These are phyloP conservation scores for Listronotus oregonensis DNA, from an alignment of 1,140 invertebrate species.

Conservation along the genomic window DNA sequence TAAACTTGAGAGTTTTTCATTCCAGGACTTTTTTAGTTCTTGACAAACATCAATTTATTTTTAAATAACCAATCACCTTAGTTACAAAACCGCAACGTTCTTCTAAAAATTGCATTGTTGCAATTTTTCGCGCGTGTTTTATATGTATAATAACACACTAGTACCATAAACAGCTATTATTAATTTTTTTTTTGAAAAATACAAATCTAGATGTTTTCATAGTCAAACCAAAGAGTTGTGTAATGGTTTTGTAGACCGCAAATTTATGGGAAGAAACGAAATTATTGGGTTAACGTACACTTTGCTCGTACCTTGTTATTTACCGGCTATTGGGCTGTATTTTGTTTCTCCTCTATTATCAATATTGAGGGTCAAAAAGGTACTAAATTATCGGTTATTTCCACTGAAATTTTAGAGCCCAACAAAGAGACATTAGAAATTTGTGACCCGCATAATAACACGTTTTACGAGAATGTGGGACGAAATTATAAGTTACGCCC, in stretches of 20 bases:
- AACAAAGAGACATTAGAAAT: slow-evolving; percentile 26
- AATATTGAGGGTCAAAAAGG: slow-evolving; percentile 34
- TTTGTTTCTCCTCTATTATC: slow-evolving; percentile 25
- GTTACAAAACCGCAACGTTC: too few relatives aligned
- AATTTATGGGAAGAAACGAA: slow-evolving; percentile 25
- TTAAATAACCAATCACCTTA: too few relatives aligned
- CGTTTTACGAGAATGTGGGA: too few relatives aligned
- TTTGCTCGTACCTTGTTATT: slow-evolving; percentile 26
- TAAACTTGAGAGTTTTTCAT: too few relatives aligned
- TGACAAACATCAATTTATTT: too few relatives aligned
- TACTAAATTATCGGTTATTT: slow-evolving; percentile 28
- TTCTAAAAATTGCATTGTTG: too few relatives aligned
- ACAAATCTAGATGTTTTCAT: neutral
- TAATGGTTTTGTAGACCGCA: slow-evolving; percentile 30
- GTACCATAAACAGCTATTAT: too few relatives aligned
- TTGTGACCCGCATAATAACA: neutral
- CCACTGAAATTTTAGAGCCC: slow-evolving; percentile 21
- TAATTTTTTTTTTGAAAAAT: too few relatives aligned
- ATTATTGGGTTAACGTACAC: slow-evolving; percentile 26
- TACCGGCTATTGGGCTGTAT: slow-evolving; percentile 21
- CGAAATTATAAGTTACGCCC: too few relatives aligned
- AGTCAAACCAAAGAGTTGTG: neutral
- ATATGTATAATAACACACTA: too few relatives aligned
- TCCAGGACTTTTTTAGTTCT: too few relatives aligned
- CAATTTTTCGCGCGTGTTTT: too few relatives aligned